These are phyloP conservation scores for Caenorhabditis tropicalis DNA, from an alignment of 1,140 invertebrate genomes.

Conservation along the genomic window DNA sequence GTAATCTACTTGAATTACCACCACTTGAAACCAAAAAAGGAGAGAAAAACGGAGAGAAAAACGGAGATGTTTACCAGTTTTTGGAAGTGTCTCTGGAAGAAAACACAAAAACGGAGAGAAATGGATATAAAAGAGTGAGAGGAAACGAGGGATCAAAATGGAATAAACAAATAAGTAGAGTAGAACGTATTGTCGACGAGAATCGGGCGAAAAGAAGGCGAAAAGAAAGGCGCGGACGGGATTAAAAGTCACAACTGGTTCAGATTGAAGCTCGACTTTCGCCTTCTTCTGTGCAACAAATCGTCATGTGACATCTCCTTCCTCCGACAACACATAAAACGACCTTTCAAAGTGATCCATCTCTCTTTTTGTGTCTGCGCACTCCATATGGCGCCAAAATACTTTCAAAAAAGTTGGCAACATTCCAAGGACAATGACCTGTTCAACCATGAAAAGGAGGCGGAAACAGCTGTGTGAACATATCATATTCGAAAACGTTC, in stretches of 20 bases:
- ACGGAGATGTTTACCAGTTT: background rate
- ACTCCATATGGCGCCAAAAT: background rate
- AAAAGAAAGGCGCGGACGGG: background rate
- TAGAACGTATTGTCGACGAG: slow-evolving; percentile 37
- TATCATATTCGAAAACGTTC: background rate
- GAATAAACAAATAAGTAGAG: slow-evolving; percentile 44
- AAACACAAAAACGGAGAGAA: background rate
- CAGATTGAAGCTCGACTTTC: slow-evolving; percentile 20
- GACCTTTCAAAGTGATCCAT: slow-evolving; percentile 15
- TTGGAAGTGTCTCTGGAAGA: background rate
- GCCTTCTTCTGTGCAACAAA: slow-evolving; percentile 6
- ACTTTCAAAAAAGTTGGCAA: slow-evolving; percentile 4
- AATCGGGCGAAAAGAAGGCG: background rate
- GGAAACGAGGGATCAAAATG: background rate
- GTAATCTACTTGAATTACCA: background rate
- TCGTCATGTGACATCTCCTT: slow-evolving; percentile 19
- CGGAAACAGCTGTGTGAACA: too few species aligned
- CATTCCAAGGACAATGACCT: slow-evolving; percentile 5
- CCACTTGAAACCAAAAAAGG: background rate
- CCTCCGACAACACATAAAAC: background rate
- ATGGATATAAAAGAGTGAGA: background rate
- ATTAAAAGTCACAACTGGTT: slow-evolving; percentile 44
- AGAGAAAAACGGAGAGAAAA: background rate
- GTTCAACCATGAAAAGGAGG: too few species aligned
- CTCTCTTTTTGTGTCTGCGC: background rate